Evolutionary conservation across 2,888 invertebrate species (phyloP).

Genomic region (Lacanobia oleracea): DNA sequence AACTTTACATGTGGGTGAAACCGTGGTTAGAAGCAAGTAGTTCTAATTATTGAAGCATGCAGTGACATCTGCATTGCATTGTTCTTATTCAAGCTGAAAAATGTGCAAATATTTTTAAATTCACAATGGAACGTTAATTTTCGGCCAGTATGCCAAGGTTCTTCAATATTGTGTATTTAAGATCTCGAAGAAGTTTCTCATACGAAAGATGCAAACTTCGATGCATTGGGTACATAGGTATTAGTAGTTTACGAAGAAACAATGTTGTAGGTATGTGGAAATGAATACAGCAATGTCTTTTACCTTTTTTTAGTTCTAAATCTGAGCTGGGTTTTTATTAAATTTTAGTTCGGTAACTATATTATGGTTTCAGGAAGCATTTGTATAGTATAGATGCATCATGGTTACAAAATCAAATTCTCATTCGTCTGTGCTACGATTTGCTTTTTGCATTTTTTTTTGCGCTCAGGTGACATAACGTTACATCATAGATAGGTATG

Average conservation of each 20-base stretch:
- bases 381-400: background rate
- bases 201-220: conserved; percentile 5
- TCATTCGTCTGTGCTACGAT: background rate
- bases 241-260: background rate
- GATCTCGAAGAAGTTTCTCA: conserved; percentile 19
- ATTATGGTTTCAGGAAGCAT: background rate
- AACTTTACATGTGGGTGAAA: background rate
- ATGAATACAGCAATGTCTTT: background rate
- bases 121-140: conserved; percentile 22
- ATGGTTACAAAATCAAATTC: no score
- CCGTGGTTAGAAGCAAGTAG: background rate
- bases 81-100: background rate
- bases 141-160: conserved; percentile 42
- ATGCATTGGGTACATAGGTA: background rate
- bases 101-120: background rate
- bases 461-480: background rate
- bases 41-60: background rate
- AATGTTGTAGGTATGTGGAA: background rate
- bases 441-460: background rate
- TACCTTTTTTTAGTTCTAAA: background rate
- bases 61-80: background rate
- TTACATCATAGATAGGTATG: background rate
- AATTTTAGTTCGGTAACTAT: conserved; percentile 9
- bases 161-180: conserved; percentile 21
- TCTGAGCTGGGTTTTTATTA: conserved; percentile 18